phyloP scores from a whole-genome alignment of 2,113 vertebrate genomes.

The Coptodon bakossiorum region DNA sequence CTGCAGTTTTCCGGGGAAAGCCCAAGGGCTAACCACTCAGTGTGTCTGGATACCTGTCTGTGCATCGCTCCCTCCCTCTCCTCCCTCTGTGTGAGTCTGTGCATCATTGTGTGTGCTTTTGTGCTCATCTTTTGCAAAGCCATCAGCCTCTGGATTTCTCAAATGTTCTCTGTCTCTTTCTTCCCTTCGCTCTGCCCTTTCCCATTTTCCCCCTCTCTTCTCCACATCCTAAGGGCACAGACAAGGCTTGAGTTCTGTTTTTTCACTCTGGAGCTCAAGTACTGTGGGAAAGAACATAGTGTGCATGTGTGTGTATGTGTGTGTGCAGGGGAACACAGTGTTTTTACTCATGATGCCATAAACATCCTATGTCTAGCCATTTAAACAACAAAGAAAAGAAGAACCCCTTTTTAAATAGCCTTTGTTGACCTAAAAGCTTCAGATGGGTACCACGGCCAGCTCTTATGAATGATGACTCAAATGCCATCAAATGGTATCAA shows the following conservation, averaged over 20 bases:
- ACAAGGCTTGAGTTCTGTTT: background rate
- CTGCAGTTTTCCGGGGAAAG: slow-evolving; percentile 57
- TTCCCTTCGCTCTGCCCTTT: background rate
- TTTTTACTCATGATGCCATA: background rate
- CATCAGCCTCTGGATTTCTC: background rate
- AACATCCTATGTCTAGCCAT: background rate
- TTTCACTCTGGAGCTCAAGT: background rate
- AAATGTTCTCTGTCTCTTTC: background rate
- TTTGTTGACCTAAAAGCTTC: background rate
- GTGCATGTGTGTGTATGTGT: background rate
- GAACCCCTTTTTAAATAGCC: background rate
- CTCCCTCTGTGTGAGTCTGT: background rate
- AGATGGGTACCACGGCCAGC: rapidly evolving
- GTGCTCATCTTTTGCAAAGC: background rate
- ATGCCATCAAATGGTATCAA: background rate
- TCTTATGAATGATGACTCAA: background rate
- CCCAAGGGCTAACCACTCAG: slow-evolving; percentile 59
- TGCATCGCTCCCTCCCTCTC: slow-evolving; percentile 11
- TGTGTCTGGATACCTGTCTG: slow-evolving; percentile 48
- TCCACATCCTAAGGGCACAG: slow-evolving; percentile 13
- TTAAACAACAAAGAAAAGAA: background rate
- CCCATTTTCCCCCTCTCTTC: background rate
- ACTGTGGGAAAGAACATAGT: background rate
- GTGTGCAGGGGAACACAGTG: background rate
- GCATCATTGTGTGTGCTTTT: background rate